These are phyloP conservation scores for Vespertilio murinus DNA, from an alignment of 2,797 vertebrate genomes.

Conservation along the genomic window DNA sequence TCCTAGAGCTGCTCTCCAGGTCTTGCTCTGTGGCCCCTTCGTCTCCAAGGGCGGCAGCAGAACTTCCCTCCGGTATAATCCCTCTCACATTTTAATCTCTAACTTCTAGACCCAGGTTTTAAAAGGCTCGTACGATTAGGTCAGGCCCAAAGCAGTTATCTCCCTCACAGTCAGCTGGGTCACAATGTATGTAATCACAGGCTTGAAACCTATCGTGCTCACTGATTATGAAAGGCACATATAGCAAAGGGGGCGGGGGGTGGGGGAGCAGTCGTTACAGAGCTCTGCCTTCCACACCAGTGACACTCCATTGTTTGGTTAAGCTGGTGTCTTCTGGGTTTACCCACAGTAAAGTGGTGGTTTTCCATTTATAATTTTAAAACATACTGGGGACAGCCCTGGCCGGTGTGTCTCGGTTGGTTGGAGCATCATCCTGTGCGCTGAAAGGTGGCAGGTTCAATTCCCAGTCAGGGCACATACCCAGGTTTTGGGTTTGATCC, in stretches of 20 bases:
- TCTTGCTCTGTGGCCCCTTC: not conserved
- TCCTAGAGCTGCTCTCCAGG: not conserved
- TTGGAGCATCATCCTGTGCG: not conserved
- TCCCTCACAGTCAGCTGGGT: not conserved
- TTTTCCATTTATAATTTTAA: not conserved
- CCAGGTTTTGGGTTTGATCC: not conserved
- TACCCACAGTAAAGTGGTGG: not conserved
- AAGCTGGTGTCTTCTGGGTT: not conserved
- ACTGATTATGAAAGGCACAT: not conserved
- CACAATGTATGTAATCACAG: not conserved
- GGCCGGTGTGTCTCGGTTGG: not conserved
- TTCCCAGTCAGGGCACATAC: not conserved
- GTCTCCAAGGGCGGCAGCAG: not conserved
- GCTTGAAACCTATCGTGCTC: not conserved
- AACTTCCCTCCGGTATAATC: not conserved
- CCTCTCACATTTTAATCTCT: not conserved
- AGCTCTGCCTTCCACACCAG: not conserved
- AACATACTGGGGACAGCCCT: not conserved
- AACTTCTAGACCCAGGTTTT: not conserved
- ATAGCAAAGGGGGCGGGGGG: not conserved
- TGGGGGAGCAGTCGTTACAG: not conserved
- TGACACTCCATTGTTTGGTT: not conserved
- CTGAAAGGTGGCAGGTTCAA: not conserved
- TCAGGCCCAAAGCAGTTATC: not conserved
- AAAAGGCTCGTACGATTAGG: not conserved